Conservation (phyloP, 2,797 vertebrate species). For the Enteromius argenteus region DNA sequence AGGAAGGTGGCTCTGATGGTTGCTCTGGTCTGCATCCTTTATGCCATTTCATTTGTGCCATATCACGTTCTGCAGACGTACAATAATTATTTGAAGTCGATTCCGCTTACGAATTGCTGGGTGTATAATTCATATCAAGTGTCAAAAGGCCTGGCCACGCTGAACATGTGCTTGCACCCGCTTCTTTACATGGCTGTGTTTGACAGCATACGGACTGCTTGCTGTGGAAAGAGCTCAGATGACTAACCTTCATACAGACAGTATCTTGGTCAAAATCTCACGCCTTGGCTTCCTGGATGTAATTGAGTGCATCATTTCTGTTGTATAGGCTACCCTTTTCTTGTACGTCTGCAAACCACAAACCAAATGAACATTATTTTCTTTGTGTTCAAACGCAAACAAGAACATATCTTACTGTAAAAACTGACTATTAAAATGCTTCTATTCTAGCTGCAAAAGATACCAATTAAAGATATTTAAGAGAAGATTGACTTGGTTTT, state of each 20-base stretch:
- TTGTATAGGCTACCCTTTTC: neutral
- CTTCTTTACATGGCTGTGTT: constrained; percentile 83
- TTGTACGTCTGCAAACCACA: neutral
- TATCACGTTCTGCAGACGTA: constrained; percentile 76
- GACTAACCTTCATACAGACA: neutral
- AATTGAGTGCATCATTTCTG: neutral
- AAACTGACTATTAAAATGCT: neutral
- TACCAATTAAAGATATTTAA: neutral
- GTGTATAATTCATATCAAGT: constrained; percentile 74
- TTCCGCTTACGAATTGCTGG: fast-evolving
- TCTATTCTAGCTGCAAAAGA: neutral
- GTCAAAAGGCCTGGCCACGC: constrained; percentile 76
- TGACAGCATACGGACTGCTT: constrained; percentile 74
- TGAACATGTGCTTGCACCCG: constrained; percentile 88
- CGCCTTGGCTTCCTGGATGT: neutral
- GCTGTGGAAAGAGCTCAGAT: constrained; percentile 69
- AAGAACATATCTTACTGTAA: neutral
- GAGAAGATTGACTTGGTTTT: neutral
- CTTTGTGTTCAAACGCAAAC: neutral
- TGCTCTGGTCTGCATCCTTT: constrained; percentile 73
- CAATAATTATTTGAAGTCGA: constrained; percentile 57
- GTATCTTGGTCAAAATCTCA: neutral
- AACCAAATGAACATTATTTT: neutral
- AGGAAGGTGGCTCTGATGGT: constrained; percentile 78
- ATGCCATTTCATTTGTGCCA: constrained; percentile 82